These are phyloP conservation scores for Drosophila vallismaia DNA, from an alignment of 2,888 invertebrate species.

Conservation along the genomic window DNA sequence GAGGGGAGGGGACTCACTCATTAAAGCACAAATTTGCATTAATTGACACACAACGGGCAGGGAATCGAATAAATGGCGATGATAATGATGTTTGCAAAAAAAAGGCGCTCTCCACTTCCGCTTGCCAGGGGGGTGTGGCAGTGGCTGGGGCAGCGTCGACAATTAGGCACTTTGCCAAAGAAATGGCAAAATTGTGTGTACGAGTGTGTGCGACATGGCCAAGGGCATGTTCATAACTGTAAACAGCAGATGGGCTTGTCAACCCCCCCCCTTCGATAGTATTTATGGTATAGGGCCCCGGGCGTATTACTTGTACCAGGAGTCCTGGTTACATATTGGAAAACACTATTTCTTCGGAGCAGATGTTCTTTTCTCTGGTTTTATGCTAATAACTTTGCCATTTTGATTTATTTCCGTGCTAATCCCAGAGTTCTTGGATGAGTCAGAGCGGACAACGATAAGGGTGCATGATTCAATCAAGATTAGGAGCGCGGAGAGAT, in stretches of 20 bases:
- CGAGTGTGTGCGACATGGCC: conserved; percentile 27
- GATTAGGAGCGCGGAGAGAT: conserved; percentile 7
- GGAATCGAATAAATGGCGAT: conserved; percentile 31
- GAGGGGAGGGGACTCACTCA: conserved; percentile 3
- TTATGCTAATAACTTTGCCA: conserved; percentile 10
- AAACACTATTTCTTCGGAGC: background rate
- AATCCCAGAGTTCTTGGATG: conserved; percentile 11
- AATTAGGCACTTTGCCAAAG: conserved; percentile 70
- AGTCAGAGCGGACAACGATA: conserved; percentile 30
- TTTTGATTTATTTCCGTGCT: conserved; percentile 9
- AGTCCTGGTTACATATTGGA: conserved; percentile 2
- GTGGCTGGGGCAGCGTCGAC: conserved; percentile 28
- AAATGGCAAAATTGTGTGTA: background rate
- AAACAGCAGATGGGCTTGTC: conserved; percentile 28
- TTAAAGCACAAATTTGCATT: conserved; percentile 52
- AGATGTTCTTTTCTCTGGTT: background rate
- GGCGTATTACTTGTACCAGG: background rate
- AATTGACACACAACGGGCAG: conserved; percentile 54
- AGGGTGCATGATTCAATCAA: conserved; percentile 28
- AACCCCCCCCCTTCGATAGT: background rate
- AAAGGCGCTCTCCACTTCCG: no score
- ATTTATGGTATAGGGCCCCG: background rate
- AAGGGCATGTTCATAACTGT: conserved; percentile 57
- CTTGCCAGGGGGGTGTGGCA: background rate
- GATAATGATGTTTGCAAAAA: no score